Percentiles rank a stretch among this genome's conserved stretches.
These are phyloP conservation scores for Meiosimyza decipiens DNA, from an alignment of 2,888 invertebrate species.

Conservation along the genomic window DNA sequence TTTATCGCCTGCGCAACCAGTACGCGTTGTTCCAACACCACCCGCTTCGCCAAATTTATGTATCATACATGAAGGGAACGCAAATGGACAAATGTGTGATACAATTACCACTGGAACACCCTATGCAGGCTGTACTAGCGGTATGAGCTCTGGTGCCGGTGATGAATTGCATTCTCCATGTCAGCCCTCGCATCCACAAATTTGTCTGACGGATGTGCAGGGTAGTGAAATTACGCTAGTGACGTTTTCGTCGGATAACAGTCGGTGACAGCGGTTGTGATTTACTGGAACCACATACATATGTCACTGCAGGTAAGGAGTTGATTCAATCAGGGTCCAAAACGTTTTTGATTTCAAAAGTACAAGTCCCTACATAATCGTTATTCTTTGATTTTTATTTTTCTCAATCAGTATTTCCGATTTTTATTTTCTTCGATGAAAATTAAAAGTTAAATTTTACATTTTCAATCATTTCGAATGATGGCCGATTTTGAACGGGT, in stretches of 20 bases:
- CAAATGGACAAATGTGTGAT: slow-evolving; percentile 65
- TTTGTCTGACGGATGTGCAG: slow-evolving; percentile 90
- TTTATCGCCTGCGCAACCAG: slow-evolving; percentile 64
- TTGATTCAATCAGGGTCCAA: not conserved
- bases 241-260: slow-evolving; percentile 79
- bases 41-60: slow-evolving; percentile 71
- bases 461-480: no score
- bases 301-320: slow-evolving; percentile 62
- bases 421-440: not conserved
- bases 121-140: slow-evolving; percentile 61
- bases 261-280: slow-evolving; percentile 77
- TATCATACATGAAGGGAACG: slow-evolving; percentile 82
- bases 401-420: not conserved
- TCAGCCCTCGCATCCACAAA: slow-evolving; percentile 78
- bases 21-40: slow-evolving; percentile 66
- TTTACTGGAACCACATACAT: slow-evolving; percentile 72
- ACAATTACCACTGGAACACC: slow-evolving; percentile 61
- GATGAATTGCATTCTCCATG: slow-evolving; percentile 49
- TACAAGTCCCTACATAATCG: not conserved
- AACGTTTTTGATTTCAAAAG: not conserved
- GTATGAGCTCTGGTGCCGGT: slow-evolving; percentile 46
- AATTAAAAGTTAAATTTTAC: no score
- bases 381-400: not conserved
- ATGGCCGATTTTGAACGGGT: no score
- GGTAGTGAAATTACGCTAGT: slow-evolving; percentile 86